A percentile compares a stretch with the other conserved stretches of the same genome.
These are phyloP conservation scores for Anastrepha obliqua DNA, from an alignment of 1,140 invertebrate species.

Conservation along the genomic window DNA sequence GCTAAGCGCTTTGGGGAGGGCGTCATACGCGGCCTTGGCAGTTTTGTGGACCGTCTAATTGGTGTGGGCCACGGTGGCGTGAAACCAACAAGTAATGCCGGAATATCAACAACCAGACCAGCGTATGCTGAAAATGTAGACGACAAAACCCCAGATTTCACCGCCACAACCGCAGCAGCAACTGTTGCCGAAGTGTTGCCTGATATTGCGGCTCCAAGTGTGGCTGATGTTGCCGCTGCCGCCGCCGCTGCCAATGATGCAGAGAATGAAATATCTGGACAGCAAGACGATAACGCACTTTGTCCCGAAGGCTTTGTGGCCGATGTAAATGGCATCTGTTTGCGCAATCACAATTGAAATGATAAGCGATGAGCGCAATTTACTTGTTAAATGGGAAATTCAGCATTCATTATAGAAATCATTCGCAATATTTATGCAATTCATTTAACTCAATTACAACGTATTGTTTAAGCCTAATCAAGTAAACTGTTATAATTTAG, in stretches of 20 bases:
- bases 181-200: constrained; percentile 23
- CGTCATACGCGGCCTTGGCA: constrained; percentile 59
- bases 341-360: constrained; percentile 47
- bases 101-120: constrained; percentile 1
- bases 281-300: constrained; percentile 38
- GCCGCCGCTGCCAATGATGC: background rate
- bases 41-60: constrained; percentile 59
- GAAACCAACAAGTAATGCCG: background rate
- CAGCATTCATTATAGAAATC: background rate
- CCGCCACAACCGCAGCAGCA: background rate
- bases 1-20: constrained; percentile 62
- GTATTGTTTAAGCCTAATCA: background rate
- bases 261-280: constrained; percentile 35
- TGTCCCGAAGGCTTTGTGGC: constrained; percentile 58
- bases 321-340: constrained; percentile 57
- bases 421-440: constrained; percentile 24
- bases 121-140: background rate
- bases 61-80: background rate
- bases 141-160: background rate
- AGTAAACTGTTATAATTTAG: background rate
- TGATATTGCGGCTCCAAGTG: background rate
- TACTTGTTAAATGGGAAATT: background rate
- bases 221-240: background rate
- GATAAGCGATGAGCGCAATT: background rate
- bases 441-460: background rate